Evolutionary conservation across 2,888 invertebrate genomes (phyloP).

Genomic region (Oxystoma pomonae): DNA sequence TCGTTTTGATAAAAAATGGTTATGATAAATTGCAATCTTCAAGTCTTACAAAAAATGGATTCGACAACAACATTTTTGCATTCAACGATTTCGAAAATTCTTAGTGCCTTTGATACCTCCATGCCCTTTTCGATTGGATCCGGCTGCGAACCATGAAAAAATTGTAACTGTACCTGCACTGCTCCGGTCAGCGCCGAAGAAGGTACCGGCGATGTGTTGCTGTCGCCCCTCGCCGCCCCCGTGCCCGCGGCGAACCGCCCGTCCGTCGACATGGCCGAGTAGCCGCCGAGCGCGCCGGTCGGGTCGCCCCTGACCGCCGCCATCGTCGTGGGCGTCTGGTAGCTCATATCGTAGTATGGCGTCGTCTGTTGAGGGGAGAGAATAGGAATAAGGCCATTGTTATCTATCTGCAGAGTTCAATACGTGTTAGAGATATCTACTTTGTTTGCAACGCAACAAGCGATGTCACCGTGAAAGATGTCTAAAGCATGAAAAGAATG

Average conservation of each 20-base stretch:
- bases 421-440: neutral
- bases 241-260: constrained; percentile 55
- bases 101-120: too few species aligned
- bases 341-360: constrained; percentile 71
- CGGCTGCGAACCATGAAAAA: too few species aligned
- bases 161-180: constrained; percentile 67
- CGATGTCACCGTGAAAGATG: neutral
- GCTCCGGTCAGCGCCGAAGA: constrained; percentile 49
- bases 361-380: constrained; percentile 42
- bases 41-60: too few species aligned
- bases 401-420: neutral
- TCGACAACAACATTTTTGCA: too few species aligned
- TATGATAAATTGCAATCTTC: too few species aligned
- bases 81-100: too few species aligned
- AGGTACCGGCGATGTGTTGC: constrained; percentile 76
- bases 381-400: constrained; percentile 1
- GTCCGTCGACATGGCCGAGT: constrained; percentile 60
- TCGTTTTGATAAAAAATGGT: too few species aligned
- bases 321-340: constrained; percentile 68
- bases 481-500: neutral
- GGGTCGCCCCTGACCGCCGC: constrained; percentile 65
- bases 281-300: constrained; percentile 61
- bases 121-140: too few species aligned
- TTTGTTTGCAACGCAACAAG: neutral
- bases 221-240: constrained; percentile 56